A percentile compares a stretch with the other conserved stretches of the same genome.
These are phyloP conservation scores for Pica pica DNA, from an alignment of 2,113 vertebrate species.

Conservation along the genomic window DNA sequence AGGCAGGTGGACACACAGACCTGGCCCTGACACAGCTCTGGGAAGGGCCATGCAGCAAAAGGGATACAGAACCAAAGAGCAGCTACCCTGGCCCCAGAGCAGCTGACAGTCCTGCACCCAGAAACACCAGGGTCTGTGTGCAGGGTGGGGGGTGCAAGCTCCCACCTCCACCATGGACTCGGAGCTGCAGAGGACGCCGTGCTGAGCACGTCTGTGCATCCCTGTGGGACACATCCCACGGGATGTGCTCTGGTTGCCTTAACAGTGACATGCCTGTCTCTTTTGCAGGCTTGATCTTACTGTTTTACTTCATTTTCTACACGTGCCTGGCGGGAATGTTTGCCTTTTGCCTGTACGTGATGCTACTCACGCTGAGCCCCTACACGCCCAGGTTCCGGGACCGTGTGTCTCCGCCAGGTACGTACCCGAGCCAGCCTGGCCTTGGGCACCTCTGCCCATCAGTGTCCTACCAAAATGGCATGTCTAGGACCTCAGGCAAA, in stretches of 20 bases:
- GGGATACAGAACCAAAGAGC: not conserved
- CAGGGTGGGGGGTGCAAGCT: not conserved
- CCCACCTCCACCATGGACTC: not conserved
- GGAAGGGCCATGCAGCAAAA: not conserved
- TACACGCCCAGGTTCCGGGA: constrained; percentile 88
- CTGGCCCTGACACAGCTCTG: not conserved
- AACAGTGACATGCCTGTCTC: not conserved
- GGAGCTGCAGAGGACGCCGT: not conserved
- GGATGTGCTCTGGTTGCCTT: not conserved
- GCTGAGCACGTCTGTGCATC: not conserved
- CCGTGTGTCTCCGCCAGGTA: constrained; percentile 91
- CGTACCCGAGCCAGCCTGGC: not conserved
- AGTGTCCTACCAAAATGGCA: rapidly evolving
- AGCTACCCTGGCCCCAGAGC: rapidly evolving
- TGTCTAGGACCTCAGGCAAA: not conserved
- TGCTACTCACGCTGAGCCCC: constrained; percentile 91
- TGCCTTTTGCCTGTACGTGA: constrained; percentile 85
- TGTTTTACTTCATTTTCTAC: constrained; percentile 92
- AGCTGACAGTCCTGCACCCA: not conserved
- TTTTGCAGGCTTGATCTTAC: constrained; percentile 85
- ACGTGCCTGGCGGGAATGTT: constrained; percentile 91
- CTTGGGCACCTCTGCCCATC: not conserved
- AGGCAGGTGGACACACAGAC: not conserved
- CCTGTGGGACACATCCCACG: not conserved
- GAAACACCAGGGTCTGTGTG: not conserved